Conservation (phyloP, 2,888 invertebrate genomes). For the Sphinx pinastri region DNA sequence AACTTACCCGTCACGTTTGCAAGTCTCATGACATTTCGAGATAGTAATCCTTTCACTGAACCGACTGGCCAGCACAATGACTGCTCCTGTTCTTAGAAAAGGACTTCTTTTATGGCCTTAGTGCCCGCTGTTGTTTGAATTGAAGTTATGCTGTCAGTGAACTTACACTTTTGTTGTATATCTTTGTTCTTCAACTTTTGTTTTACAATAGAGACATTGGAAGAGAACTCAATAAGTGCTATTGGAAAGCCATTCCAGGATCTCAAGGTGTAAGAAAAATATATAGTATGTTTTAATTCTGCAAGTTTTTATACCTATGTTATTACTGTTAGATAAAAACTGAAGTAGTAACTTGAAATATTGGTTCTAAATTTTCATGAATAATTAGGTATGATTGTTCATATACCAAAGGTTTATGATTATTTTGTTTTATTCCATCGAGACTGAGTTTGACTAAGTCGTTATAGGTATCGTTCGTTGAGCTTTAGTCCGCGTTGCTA, state of each 20-base stretch:
- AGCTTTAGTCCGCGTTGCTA: neutral
- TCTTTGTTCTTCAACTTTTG: too few species aligned
- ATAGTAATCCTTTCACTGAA: constrained; percentile 72
- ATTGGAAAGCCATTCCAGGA: too few species aligned
- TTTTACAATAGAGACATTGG: too few species aligned
- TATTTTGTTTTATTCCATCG: neutral
- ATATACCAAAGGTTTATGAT: neutral
- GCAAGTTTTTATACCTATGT: too few species aligned
- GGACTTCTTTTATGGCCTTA: constrained; percentile 7
- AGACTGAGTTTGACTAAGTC: neutral
- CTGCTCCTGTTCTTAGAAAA: constrained; percentile 27
- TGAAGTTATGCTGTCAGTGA: neutral
- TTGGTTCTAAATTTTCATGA: too few species aligned
- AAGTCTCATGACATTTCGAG: constrained; percentile 66
- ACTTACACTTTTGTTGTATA: constrained; percentile 7
- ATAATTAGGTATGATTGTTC: too few species aligned
- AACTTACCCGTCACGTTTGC: constrained; percentile 63
- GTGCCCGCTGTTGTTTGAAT: constrained; percentile 17
- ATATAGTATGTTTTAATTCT: too few species aligned
- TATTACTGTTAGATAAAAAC: too few species aligned
- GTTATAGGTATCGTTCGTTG: neutral
- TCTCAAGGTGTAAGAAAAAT: too few species aligned
- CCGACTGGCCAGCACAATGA: constrained; percentile 30
- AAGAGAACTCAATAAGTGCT: too few species aligned
- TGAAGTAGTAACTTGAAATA: too few species aligned